These are phyloP conservation scores for Phorcus lineatus DNA, from an alignment of 2,888 invertebrate species.

Conservation along the genomic window DNA sequence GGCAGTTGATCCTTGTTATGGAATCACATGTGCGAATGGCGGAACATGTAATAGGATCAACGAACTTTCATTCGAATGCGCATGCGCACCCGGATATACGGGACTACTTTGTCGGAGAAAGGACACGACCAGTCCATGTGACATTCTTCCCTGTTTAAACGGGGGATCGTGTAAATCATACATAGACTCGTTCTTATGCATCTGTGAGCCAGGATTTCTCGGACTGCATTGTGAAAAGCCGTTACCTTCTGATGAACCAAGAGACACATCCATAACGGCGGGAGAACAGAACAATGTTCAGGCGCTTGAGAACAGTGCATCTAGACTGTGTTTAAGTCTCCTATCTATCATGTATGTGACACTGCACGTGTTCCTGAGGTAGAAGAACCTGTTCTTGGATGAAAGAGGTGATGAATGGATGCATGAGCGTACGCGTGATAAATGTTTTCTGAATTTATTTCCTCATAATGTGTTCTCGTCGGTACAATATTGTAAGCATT, in stretches of 20 bases:
- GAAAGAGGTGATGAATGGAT: too few species aligned
- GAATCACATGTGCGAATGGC: conserved; percentile 37
- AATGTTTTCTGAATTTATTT: too few species aligned
- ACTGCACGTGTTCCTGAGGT: too few species aligned
- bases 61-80: conserved; percentile 46
- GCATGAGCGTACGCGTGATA: too few species aligned
- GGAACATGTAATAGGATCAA: conserved; percentile 40
- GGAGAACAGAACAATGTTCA: conserved; percentile 1
- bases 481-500: too few species aligned
- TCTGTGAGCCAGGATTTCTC: conserved; percentile 45
- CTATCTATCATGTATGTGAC: neutral
- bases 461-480: too few species aligned
- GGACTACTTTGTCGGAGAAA: conserved; percentile 36
- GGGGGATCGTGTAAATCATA: conserved; percentile 55
- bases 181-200: conserved; percentile 49
- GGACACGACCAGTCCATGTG: conserved; percentile 45
- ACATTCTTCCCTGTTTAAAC: conserved; percentile 49
- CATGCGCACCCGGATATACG: conserved; percentile 44
- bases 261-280: neutral
- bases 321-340: neutral
- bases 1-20: conserved; percentile 46
- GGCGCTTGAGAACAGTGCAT: neutral
- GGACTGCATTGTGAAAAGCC: conserved; percentile 50
- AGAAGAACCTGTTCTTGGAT: too few species aligned
- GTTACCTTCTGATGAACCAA: conserved; percentile 29